Evolutionary conservation across 1,140 invertebrate genomes (phyloP), one percentile per base, ranked within the genome.

Genomic region (Neodiprion virginianus): DNA sequence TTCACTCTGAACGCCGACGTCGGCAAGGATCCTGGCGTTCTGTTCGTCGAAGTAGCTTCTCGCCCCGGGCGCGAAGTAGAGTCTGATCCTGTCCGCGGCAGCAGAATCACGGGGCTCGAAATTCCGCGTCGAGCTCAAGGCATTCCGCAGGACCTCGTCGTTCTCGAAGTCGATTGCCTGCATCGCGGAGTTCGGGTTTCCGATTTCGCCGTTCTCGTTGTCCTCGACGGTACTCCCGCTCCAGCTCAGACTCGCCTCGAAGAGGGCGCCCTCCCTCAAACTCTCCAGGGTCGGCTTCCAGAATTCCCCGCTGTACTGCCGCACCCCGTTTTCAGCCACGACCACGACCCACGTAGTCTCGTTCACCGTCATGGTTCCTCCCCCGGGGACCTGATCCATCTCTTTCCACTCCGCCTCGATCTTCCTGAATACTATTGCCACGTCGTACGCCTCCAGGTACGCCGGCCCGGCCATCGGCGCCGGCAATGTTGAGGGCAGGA

Each of bases 301-400:
- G n/a, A 85, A 83, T 72, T 87, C 82, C 84, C 84, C 87, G 50
- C 85, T 87, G 75, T 84, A 89, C 14, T 89, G 87, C 66, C 79
- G 73, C 0, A 87, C 67, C 1, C 86, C 86, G 23, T 85, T 81
- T n/a, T 86, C 82, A 1, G 80, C 77, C 0, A 85, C 81, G 7
- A 82, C 84, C 23, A 89, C 77, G 21, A 88, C 82, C 88, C 88
- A 89, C 21, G 80, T 82, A 14, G n/a, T 61, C n/a, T 61, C n/a
- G 74, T 85, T 82, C 0, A 79, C 81, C 11, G 77, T 68, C 0
- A 86, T 72, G 2, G 71, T 71, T 1, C 78, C 72, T 4, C 79
- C 79, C 0, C 84, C 86, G 0, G 84, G 80, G 48, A 83, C 85
- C 69, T 86, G 87, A 17, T 82, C 82, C 48, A 79, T 76, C 7